Percentiles rank a stretch among this genome's conserved stretches.
Evolutionary conservation across 2,797 vertebrate genomes (phyloP).

Genomic region (Brotula barbata): DNA sequence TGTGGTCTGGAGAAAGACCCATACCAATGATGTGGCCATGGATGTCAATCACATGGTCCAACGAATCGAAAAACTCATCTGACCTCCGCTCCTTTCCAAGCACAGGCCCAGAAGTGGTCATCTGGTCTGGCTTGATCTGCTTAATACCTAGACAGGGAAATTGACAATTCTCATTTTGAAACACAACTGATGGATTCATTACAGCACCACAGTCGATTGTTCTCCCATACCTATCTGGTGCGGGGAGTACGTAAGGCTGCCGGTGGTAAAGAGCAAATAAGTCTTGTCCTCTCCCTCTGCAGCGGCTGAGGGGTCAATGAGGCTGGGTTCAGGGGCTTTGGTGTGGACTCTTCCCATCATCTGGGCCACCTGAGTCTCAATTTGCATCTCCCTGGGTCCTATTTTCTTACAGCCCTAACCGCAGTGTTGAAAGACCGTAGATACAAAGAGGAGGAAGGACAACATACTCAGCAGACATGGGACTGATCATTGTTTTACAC

Average conservation of each 20-base stretch:
- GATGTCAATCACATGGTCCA: constrained; percentile 96
- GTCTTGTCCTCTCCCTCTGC: constrained; percentile 83
- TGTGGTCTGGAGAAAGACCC: constrained; percentile 97
- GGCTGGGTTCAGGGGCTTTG: constrained; percentile 73
- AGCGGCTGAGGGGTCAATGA: constrained; percentile 61
- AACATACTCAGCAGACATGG: too few relatives aligned
- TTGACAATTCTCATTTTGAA: neutral
- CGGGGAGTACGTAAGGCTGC: constrained; percentile 96
- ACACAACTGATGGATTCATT: neutral
- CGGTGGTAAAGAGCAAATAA: constrained; percentile 96
- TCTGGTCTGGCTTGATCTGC: constrained; percentile 94
- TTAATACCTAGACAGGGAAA: constrained; percentile 85
- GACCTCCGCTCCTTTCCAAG: constrained; percentile 89
- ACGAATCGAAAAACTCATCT: constrained; percentile 92
- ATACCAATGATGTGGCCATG: constrained; percentile 97
- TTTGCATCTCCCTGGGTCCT: constrained; percentile 69
- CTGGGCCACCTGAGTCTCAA: constrained; percentile 88
- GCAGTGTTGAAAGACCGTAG: neutral
- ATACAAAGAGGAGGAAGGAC: neutral
- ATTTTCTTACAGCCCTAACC: constrained; percentile 65
- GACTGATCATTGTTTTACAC: too few relatives aligned
- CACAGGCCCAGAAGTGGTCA: constrained; percentile 92
- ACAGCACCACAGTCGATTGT: too few relatives aligned
- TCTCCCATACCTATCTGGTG: constrained; percentile 93
- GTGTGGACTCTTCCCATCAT: constrained; percentile 86